A percentile compares a stretch with the other conserved stretches of the same genome.
phyloP scores from a whole-genome alignment of 1,140 invertebrate genomes.

The Bombyx mandarina region DNA sequence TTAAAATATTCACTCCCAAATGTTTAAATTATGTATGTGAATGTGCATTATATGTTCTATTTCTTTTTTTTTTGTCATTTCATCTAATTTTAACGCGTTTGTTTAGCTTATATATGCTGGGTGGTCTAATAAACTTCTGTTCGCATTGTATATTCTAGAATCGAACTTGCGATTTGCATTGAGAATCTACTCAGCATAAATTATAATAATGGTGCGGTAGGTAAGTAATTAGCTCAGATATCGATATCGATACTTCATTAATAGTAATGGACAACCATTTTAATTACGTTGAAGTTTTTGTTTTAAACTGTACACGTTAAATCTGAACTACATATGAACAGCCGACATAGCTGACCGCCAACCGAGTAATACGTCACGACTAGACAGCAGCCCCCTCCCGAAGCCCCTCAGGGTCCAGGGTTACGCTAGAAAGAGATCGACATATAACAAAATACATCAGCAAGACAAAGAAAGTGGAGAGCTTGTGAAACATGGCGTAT shows the following conservation, averaged over 20 bases:
- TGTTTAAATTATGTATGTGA: too few relatives aligned
- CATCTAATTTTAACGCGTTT: too few relatives aligned
- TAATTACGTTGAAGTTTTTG: constrained; percentile 2
- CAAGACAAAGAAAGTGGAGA: constrained; percentile 48
- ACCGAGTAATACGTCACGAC: constrained; percentile 67
- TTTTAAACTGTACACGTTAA: not conserved
- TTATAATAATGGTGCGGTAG: constrained; percentile 41
- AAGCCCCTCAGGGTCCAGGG: constrained; percentile 34
- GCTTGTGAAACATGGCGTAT: constrained; percentile 71
- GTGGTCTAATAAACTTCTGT: constrained; percentile 58
- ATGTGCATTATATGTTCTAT: too few relatives aligned
- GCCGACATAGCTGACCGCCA: constrained; percentile 52
- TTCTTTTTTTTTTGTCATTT: too few relatives aligned
- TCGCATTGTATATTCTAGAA: constrained; percentile 65
- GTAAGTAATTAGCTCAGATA: constrained; percentile 60
- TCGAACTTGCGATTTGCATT: constrained; percentile 68
- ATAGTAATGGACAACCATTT: constrained; percentile 17
- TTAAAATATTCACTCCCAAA: too few relatives aligned
- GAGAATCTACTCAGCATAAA: constrained; percentile 57
- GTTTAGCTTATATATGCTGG: constrained; percentile 27
- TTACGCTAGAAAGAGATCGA: constrained; percentile 44
- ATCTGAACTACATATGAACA: constrained; percentile 20
- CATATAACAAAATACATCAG: constrained; percentile 39
- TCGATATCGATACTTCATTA: constrained; percentile 49
- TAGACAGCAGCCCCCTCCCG: constrained; percentile 60